Evolutionary conservation across 2,888 invertebrate genomes (phyloP).

Genomic region (Copidosoma aretas): DNA sequence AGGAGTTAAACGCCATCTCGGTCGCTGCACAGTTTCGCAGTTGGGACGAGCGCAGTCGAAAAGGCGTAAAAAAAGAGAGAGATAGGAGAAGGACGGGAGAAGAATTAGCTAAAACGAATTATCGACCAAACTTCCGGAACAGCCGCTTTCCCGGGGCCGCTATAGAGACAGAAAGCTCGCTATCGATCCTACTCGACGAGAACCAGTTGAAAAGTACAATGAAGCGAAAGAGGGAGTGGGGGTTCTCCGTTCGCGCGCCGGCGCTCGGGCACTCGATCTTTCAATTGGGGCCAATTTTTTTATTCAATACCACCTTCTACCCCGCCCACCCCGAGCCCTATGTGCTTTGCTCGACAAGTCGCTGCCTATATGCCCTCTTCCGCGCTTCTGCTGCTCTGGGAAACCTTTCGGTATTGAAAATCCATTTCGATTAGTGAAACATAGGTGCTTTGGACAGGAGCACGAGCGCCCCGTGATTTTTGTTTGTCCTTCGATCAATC

Average conservation of each 20-base stretch:
- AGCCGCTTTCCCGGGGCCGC: conserved; percentile 42
- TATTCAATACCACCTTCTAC: conserved; percentile 30
- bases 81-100: conserved; percentile 27
- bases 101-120: conserved; percentile 49
- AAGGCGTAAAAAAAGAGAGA: conserved; percentile 11
- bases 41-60: neutral
- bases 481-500: too few species aligned
- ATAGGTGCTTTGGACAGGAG: too few species aligned
- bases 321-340: too few species aligned
- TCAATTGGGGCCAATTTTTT: conserved; percentile 32
- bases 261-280: conserved; percentile 34
- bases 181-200: conserved; percentile 47
- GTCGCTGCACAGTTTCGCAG: neutral
- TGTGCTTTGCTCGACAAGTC: neutral
- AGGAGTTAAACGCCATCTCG: too few species aligned
- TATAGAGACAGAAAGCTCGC: conserved; percentile 44
- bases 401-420: conserved; percentile 19
- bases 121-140: conserved; percentile 50
- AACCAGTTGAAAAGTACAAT: conserved; percentile 39
- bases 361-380: neutral
- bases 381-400: conserved; percentile 7
- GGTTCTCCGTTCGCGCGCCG: conserved; percentile 33
- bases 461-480: too few species aligned
- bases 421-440: conserved; percentile 4
- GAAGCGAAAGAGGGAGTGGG: conserved; percentile 24